Percentiles rank a stretch among this genome's conserved stretches.
Conservation (phyloP, 2,888 invertebrate species). For the Drosophila infuscata region DNA sequence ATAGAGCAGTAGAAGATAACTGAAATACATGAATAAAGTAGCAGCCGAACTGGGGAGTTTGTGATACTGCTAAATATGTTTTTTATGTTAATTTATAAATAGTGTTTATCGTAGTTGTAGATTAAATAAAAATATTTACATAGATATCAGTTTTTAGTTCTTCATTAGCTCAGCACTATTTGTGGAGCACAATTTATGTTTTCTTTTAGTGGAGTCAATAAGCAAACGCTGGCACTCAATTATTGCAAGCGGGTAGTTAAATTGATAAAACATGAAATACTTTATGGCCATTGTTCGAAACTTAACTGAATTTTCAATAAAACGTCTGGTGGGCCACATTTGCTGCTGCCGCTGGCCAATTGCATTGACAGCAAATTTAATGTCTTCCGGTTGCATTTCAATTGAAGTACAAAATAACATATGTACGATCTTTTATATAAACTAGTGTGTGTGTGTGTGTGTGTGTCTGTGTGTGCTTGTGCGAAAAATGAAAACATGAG, state of each 20-base stretch:
- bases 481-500: constrained; percentile 17
- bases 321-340: constrained; percentile 34
- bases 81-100: not conserved
- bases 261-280: constrained; percentile 20
- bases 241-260: constrained; percentile 25
- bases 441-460: not conserved
- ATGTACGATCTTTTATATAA: not conserved
- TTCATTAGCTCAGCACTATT: not conserved
- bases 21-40: too few relatives aligned
- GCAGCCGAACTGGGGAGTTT: too few relatives aligned
- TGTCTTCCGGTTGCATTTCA: constrained; percentile 53
- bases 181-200: not conserved
- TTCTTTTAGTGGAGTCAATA: constrained; percentile 4
- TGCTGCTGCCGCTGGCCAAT: constrained; percentile 13
- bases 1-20: too few relatives aligned
- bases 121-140: not conserved
- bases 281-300: constrained; percentile 24
- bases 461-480: constrained; percentile 5
- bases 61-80: too few relatives aligned
- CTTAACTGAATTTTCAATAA: constrained; percentile 27
- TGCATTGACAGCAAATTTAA: constrained; percentile 40
- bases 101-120: not conserved
- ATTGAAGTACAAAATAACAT: constrained; percentile 24
- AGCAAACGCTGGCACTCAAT: not conserved
- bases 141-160: not conserved